Evolutionary conservation across 2,113 vertebrate species (phyloP).

Genomic region (Thalassoma bifasciatum): DNA sequence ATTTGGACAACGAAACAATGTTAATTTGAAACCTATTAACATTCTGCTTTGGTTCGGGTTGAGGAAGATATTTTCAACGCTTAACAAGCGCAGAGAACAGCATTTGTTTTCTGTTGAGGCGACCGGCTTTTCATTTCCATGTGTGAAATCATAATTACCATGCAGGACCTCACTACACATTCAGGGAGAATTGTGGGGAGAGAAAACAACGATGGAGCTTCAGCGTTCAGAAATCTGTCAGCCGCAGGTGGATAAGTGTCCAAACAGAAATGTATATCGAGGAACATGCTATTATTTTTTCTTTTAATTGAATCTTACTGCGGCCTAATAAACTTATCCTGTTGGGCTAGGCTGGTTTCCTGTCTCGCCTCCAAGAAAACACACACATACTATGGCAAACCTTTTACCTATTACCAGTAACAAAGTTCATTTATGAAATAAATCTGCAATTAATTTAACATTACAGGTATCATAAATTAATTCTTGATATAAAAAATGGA

Average conservation of each 20-base stretch:
- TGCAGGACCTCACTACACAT: background rate
- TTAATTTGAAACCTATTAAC: conserved; percentile 79
- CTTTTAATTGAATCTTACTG: conserved; percentile 78
- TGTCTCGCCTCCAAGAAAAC: conserved; percentile 6
- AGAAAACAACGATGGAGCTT: conserved; percentile 25
- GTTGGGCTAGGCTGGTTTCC: conserved; percentile 73
- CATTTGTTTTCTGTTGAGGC: conserved; percentile 64
- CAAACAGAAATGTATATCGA: conserved; percentile 22
- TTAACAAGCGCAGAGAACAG: conserved; percentile 53
- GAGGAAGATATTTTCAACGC: conserved; percentile 63
- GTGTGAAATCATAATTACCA: conserved; percentile 62
- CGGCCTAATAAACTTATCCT: conserved; percentile 68
- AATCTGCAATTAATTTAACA: no score
- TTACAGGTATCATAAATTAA: no score
- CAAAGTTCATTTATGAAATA: no score
- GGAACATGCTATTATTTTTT: conserved; percentile 66
- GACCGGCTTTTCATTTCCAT: conserved; percentile 33
- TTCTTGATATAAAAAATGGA: no score
- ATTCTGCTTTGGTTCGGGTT: conserved; percentile 63
- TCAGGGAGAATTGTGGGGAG: conserved; percentile 7
- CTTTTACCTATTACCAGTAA: no score
- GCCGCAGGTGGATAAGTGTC: conserved; percentile 30
- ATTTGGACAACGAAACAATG: conserved; percentile 77
- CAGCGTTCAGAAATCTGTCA: conserved; percentile 41
- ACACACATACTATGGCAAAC: no score